Conservation (phyloP, 2,888 invertebrate species). For the Plebejus argus region DNA sequence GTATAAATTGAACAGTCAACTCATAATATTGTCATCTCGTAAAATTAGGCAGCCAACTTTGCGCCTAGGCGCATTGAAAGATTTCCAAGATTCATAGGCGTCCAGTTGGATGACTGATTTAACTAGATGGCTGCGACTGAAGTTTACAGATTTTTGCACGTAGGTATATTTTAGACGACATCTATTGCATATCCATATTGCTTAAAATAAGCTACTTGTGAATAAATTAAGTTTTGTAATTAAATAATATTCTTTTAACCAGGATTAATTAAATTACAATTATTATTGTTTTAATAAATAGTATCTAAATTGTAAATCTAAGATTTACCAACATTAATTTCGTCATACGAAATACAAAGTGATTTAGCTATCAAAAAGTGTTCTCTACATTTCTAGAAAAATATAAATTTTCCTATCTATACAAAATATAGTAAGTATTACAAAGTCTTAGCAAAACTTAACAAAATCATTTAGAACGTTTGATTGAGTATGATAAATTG, state of each 20-base stretch:
- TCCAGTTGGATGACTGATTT: too few relatives aligned
- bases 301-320: conserved; percentile 22
- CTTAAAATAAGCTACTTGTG: neutral
- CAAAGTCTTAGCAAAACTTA: conserved; percentile 15
- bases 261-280: neutral
- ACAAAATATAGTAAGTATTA: conserved; percentile 8
- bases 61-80: too few relatives aligned
- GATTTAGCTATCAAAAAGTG: conserved; percentile 7
- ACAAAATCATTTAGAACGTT: neutral
- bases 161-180: too few relatives aligned
- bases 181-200: too few relatives aligned
- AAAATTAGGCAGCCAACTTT: too few relatives aligned
- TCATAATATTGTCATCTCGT: neutral
- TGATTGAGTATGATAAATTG: neutral
- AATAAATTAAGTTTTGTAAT: neutral
- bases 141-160: too few relatives aligned
- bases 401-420: conserved; percentile 18
- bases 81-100: too few relatives aligned
- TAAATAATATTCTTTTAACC: neutral
- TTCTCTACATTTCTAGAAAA: conserved; percentile 10
- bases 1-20: neutral
- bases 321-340: conserved; percentile 25
- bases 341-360: conserved; percentile 22
- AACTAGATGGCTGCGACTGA: too few relatives aligned
- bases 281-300: neutral